These are phyloP conservation scores for Regulus satrapa DNA, from an alignment of 2,113 vertebrate species.

Conservation along the genomic window DNA sequence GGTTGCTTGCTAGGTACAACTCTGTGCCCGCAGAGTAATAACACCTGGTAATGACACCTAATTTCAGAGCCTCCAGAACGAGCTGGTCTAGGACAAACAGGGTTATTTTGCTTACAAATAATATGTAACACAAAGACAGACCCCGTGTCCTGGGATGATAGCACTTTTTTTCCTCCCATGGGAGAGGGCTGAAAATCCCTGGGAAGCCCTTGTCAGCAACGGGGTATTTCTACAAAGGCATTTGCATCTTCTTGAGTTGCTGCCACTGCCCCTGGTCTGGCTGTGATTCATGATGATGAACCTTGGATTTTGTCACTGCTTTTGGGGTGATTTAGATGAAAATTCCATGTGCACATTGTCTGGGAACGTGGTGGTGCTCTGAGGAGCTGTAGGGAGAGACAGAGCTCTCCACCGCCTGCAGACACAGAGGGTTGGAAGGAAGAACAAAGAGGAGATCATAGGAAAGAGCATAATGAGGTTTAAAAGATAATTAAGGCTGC, in stretches of 20 bases:
- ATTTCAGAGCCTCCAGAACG: not conserved
- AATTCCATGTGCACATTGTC: not conserved
- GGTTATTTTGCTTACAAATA: not conserved
- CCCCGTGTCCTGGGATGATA: not conserved
- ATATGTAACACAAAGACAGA: not conserved
- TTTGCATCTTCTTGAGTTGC: not conserved
- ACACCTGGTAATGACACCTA: not conserved
- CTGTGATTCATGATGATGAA: not conserved
- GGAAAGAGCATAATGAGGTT: not conserved
- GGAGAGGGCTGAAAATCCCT: not conserved
- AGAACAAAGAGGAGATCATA: not conserved
- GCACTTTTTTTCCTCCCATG: not conserved
- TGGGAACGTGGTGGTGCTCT: rapidly evolving
- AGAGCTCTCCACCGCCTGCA: not conserved
- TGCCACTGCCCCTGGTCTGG: not conserved
- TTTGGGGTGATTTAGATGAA: not conserved
- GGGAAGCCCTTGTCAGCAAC: not conserved
- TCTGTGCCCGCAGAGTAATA: not conserved
- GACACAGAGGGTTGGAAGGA: not conserved
- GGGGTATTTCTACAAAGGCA: not conserved
- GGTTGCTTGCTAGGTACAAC: not conserved
- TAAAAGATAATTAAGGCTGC: not conserved
- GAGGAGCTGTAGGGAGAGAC: not conserved
- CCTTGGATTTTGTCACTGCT: not conserved
- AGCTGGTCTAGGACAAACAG: not conserved